phyloP scores from a whole-genome alignment of 2,888 invertebrate species.

The Cistogaster globosa region DNA sequence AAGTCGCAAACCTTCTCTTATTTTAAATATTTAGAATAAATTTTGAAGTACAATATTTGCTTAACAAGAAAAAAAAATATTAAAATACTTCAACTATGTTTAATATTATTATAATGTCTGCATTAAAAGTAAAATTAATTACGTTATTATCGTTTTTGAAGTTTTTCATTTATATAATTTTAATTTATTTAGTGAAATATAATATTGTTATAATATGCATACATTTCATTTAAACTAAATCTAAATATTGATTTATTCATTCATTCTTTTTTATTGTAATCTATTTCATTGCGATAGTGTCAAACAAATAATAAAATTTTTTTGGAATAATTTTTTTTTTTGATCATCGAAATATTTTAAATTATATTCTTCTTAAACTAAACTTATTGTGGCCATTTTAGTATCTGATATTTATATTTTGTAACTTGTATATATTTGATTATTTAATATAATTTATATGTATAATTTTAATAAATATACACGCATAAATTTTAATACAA shows the following conservation, averaged over 20 bases:
- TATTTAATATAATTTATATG: conserved; percentile 40
- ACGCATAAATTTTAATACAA: conserved; percentile 7
- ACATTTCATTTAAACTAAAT: conserved; percentile 64
- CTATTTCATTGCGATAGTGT: conserved; percentile 47
- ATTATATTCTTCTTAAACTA: conserved; percentile 30
- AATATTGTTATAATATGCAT: conserved; percentile 68
- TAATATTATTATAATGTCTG: conserved; percentile 5
- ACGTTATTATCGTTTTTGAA: conserved; percentile 48
- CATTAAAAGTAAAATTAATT: conserved; percentile 56
- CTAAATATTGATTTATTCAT: conserved; percentile 52
- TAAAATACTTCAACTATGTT: background rate
- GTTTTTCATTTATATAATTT: conserved; percentile 67
- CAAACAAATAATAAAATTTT: conserved; percentile 56
- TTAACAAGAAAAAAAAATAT: conserved; percentile 5
- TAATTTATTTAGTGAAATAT: conserved; percentile 68
- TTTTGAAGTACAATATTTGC: conserved; percentile 48
- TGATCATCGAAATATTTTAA: background rate
- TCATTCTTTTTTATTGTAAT: conserved; percentile 19
- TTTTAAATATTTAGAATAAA: conserved; percentile 11
- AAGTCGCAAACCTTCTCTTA: background rate
- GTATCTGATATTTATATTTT: conserved; percentile 25
- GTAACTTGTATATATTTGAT: conserved; percentile 22
- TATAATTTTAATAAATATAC: conserved; percentile 29
- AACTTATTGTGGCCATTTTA: conserved; percentile 63
- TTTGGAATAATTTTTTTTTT: background rate